Conservation (phyloP, 2,113 vertebrate species). For the Rynchops niger region DNA sequence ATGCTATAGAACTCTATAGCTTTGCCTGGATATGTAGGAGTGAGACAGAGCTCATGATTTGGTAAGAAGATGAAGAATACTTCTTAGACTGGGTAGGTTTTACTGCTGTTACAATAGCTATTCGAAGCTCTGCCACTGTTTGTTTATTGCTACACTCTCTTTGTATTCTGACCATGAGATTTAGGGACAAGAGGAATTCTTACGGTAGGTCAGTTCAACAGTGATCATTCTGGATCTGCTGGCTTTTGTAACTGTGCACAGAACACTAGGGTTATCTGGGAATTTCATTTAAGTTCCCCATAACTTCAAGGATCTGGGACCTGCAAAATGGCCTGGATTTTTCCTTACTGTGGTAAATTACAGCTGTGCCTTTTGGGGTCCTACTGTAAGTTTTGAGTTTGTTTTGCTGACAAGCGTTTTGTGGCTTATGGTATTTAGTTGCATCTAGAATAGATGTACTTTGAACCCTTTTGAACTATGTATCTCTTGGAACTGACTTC, state of each 20-base stretch:
- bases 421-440: background rate
- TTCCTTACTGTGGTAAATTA: background rate
- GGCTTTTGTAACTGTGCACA: background rate
- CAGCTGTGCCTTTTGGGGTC: background rate
- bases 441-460: background rate
- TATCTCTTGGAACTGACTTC: background rate
- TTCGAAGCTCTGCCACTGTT: background rate
- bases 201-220: background rate
- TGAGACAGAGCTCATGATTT: background rate
- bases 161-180: background rate
- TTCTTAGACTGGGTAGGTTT: background rate
- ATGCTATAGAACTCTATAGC: background rate
- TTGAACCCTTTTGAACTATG: background rate
- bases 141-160: background rate
- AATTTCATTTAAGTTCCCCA: background rate
- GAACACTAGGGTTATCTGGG: background rate
- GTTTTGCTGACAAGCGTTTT: background rate
- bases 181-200: background rate
- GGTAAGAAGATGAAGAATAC: background rate
- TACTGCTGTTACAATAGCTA: background rate
- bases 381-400: background rate
- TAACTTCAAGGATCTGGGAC: background rate
- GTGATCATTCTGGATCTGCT: background rate
- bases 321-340: background rate
- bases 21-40: background rate